Conservation (phyloP, 2,113 vertebrate species). For the Rhadina sibilatrix region DNA sequence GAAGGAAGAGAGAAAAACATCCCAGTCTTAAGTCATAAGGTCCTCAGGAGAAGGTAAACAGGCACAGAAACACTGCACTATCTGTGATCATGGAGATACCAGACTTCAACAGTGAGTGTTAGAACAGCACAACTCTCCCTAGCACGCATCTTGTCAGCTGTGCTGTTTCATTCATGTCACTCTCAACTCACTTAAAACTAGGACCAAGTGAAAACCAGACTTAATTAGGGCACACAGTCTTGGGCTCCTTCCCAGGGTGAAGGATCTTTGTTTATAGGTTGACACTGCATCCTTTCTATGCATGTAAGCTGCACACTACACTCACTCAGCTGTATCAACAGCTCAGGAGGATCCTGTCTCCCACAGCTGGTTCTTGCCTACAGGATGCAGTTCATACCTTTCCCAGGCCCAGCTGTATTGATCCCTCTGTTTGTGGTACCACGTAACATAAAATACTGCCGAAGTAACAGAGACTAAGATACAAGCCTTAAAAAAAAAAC, state of each 20-base stretch:
- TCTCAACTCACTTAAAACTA: neutral
- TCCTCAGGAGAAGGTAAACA: neutral
- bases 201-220: neutral
- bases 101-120: neutral
- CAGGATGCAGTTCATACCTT: neutral
- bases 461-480: neutral
- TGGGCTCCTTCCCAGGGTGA: neutral
- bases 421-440: neutral
- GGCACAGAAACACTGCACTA: neutral
- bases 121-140: neutral
- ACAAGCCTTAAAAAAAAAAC: neutral
- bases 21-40: neutral
- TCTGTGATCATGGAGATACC: neutral
- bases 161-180: neutral
- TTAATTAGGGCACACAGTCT: neutral
- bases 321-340: neutral
- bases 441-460: neutral
- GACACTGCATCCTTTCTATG: neutral
- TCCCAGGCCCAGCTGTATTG: neutral
- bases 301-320: neutral
- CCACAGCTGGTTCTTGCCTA: neutral
- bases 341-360: neutral
- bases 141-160: neutral
- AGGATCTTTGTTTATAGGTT: neutral
- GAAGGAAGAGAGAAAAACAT: neutral